Evolutionary conservation across 2,113 vertebrate species (phyloP).

Genomic region (Parotia lawesii): DNA sequence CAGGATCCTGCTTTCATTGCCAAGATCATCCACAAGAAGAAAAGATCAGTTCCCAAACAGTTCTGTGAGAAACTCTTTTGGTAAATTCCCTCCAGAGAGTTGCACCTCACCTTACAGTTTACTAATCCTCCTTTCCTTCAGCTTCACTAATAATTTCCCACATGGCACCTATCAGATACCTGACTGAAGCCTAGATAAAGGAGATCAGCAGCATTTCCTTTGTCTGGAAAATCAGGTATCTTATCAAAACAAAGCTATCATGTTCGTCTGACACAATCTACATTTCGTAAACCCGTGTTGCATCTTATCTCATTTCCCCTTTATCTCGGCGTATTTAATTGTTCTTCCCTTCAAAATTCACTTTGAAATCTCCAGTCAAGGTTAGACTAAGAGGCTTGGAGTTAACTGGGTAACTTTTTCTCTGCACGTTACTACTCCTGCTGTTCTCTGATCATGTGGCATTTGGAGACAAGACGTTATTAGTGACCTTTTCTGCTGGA

Average conservation of each 20-base stretch:
- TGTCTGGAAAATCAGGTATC: conserved; percentile 52
- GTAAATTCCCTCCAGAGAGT: conserved; percentile 14
- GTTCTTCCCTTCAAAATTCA: conserved; percentile 47
- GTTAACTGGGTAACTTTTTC: background rate
- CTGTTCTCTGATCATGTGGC: background rate
- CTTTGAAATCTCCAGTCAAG: conserved; percentile 16
- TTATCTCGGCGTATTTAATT: conserved; percentile 60
- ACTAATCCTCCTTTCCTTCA: conserved; percentile 43
- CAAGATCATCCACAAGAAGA: background rate
- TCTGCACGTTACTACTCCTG: background rate
- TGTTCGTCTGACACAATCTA: conserved; percentile 42
- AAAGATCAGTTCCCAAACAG: conserved; percentile 9
- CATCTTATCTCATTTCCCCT: conserved; percentile 56
- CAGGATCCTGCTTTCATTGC: background rate
- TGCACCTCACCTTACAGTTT: conserved; percentile 17
- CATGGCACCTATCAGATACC: conserved; percentile 49
- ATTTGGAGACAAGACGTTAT: background rate
- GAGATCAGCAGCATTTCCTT: conserved; percentile 36
- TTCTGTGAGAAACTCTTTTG: background rate
- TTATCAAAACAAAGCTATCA: conserved; percentile 66
- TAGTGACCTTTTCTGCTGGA: background rate
- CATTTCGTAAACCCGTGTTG: conserved; percentile 24
- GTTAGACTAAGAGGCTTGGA: background rate
- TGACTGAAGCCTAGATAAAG: conserved; percentile 54
- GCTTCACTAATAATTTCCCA: conserved; percentile 28